phyloP scores from a whole-genome alignment of 2,113 vertebrate genomes.

The Aythya baeri region DNA sequence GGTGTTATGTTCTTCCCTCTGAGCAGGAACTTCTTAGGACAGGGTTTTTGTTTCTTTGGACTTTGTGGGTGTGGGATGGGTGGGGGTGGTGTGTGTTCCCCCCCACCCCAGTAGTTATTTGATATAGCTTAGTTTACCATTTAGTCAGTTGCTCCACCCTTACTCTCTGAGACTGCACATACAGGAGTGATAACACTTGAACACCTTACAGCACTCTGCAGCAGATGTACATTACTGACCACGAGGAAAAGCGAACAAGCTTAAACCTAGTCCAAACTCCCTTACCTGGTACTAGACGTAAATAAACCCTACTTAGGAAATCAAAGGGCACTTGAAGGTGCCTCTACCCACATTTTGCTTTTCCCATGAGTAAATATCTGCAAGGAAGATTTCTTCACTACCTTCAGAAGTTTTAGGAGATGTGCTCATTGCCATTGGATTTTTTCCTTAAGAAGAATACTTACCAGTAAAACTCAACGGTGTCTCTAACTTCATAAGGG shows the following conservation, averaged over 20 bases:
- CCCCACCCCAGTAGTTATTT: not conserved
- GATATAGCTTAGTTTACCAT: not conserved
- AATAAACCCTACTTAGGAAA: not conserved
- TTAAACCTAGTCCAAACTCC: not conserved
- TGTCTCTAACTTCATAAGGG: constrained; percentile 79
- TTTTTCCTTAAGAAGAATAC: not conserved
- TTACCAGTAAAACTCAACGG: constrained; percentile 65
- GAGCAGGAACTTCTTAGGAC: not conserved
- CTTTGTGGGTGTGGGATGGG: not conserved
- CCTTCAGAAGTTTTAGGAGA: not conserved
- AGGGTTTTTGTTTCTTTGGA: not conserved
- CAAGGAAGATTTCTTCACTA: not conserved
- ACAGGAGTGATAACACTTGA: not conserved
- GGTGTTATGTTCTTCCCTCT: too few relatives aligned
- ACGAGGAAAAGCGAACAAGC: not conserved
- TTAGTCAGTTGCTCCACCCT: not conserved
- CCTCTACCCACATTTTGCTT: not conserved
- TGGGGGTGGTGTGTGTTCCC: too few relatives aligned
- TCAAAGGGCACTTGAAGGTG: not conserved
- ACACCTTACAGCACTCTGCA: not conserved
- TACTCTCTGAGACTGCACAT: not conserved
- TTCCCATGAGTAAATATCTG: not conserved
- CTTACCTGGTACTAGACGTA: not conserved
- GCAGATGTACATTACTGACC: not conserved
- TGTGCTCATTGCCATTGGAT: not conserved